phyloP scores from a whole-genome alignment of 2,888 invertebrate species.

The Dexiosoma caninum region DNA sequence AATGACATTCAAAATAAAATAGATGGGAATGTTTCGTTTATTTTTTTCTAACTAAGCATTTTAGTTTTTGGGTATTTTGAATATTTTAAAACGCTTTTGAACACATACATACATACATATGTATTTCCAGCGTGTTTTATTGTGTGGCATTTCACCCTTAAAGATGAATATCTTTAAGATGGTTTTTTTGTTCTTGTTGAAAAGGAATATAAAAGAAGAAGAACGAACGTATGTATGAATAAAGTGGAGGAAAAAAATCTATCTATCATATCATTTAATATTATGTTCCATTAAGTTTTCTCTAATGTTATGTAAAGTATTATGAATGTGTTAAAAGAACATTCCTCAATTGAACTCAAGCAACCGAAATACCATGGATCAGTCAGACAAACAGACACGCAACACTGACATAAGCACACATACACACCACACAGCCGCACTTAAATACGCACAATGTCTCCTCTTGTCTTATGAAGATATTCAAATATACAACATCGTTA shows the following conservation, averaged over 20 bases:
- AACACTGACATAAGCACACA: neutral
- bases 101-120: no score
- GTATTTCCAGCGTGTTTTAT: constrained; percentile 28
- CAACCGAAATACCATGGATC: constrained; percentile 33
- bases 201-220: constrained; percentile 31
- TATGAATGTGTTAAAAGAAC: constrained; percentile 62
- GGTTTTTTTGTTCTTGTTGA: constrained; percentile 1
- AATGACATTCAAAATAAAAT: constrained; percentile 44
- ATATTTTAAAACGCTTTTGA: constrained; percentile 38
- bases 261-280: constrained; percentile 63
- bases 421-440: neutral
- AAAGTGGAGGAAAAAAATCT: neutral
- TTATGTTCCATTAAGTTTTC: constrained; percentile 58
- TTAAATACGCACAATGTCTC: constrained; percentile 38
- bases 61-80: constrained; percentile 38
- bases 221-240: neutral
- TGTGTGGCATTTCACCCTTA: constrained; percentile 47
- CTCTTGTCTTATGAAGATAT: constrained; percentile 44
- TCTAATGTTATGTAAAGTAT: constrained; percentile 60
- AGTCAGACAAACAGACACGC: constrained; percentile 28
- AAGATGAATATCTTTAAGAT: constrained; percentile 48
- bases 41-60: neutral
- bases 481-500: constrained; percentile 22
- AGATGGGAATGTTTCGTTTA: constrained; percentile 11
- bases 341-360: constrained; percentile 62